phyloP scores from a whole-genome alignment of 2,113 vertebrate genomes.

The Calonectris borealis region DNA sequence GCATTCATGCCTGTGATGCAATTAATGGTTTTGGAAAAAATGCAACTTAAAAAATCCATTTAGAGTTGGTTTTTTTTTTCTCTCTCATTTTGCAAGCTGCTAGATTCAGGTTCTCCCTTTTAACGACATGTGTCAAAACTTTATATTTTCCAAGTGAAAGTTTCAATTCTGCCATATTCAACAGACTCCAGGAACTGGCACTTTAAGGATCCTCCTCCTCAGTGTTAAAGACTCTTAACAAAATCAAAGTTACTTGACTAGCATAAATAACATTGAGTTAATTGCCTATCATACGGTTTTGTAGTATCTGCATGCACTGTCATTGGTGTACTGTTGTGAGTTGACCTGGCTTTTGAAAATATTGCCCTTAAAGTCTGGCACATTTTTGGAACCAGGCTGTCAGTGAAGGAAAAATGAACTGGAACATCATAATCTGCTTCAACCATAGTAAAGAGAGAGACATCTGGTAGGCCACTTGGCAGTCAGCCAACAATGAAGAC shows the following conservation, averaged over 20 bases:
- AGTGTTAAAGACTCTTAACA: neutral
- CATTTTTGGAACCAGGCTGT: conserved; percentile 73
- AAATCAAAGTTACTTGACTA: conserved; percentile 15
- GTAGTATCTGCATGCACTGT: conserved; percentile 51
- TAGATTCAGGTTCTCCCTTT: neutral
- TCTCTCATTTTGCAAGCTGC: neutral
- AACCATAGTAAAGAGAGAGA: conserved; percentile 75
- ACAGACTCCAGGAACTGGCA: neutral
- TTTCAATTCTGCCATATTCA: neutral
- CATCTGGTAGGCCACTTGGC: conserved; percentile 82
- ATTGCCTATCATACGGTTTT: conserved; percentile 60
- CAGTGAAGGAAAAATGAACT: conserved; percentile 75
- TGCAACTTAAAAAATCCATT: neutral
- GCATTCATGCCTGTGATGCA: neutral
- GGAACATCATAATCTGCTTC: conserved; percentile 77
- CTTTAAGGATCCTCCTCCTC: neutral
- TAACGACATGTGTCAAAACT: neutral
- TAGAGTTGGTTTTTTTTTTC: neutral
- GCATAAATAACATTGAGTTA: conserved; percentile 44
- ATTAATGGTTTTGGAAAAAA: neutral
- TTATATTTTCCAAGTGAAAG: neutral
- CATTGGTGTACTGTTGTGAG: conserved; percentile 53
- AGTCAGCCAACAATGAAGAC: conserved; percentile 75
- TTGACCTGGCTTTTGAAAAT: conserved; percentile 68
- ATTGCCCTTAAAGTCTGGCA: conserved; percentile 68